These are phyloP conservation scores for Ethmia dodecea DNA, from an alignment of 2,888 invertebrate species.

Conservation along the genomic window DNA sequence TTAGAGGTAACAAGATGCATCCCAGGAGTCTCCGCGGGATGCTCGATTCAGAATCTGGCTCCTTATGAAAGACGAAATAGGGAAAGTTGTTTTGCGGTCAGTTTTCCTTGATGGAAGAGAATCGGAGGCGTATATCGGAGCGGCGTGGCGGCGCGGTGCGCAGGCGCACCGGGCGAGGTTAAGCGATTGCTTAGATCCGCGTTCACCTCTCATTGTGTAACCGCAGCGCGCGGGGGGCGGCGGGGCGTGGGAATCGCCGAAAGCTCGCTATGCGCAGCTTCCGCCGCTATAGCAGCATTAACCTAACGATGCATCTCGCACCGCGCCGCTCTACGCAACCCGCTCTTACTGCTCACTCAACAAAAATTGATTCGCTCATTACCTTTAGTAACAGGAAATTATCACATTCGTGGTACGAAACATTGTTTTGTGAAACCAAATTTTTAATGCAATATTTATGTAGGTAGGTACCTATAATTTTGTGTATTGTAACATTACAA, in stretches of 20 bases:
- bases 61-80: not conserved
- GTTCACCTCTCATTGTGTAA: slow-evolving; percentile 77
- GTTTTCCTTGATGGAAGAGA: slow-evolving; percentile 17
- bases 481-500: not conserved
- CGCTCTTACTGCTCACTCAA: slow-evolving; percentile 37
- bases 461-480: not conserved
- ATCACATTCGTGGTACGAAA: slow-evolving; percentile 41
- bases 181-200: slow-evolving; percentile 78
- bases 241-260: slow-evolving; percentile 73
- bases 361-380: slow-evolving; percentile 61
- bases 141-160: slow-evolving; percentile 27
- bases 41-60: too few species aligned
- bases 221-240: slow-evolving; percentile 32
- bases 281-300: slow-evolving; percentile 64
- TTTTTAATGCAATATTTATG: slow-evolving; percentile 1
- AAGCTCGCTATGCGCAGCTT: slow-evolving; percentile 70
- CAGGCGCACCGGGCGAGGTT: slow-evolving; percentile 73
- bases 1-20: too few species aligned
- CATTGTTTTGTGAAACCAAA: slow-evolving; percentile 15
- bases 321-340: slow-evolving; percentile 44
- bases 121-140: slow-evolving; percentile 33
- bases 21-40: too few species aligned
- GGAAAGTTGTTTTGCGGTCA: slow-evolving; percentile 10
- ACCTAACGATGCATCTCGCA: slow-evolving; percentile 64
- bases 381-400: slow-evolving; percentile 61